Conservation (phyloP, 2,888 invertebrate genomes). For the Agrotis puta region DNA sequence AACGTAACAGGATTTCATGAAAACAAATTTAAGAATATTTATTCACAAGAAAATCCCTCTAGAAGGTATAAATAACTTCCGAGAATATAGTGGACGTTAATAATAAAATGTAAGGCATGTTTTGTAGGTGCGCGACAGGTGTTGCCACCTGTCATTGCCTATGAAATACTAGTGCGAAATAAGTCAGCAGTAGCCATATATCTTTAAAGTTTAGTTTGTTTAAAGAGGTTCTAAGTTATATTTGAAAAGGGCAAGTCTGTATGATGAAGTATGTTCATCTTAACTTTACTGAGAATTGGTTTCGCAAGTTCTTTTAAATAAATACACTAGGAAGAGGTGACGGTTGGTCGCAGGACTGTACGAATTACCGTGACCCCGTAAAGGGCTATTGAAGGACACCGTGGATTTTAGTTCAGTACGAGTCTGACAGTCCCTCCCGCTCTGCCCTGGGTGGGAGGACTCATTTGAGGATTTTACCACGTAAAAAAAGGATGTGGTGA, state of each 20-base stretch:
- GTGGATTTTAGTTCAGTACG: too few species aligned
- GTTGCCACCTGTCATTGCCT: conserved; percentile 38
- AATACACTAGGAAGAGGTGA: background rate
- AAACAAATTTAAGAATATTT: too few species aligned
- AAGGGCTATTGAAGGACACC: too few species aligned
- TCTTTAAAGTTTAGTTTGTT: conserved; percentile 19
- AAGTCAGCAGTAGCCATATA: conserved; percentile 3
- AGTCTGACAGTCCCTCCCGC: too few species aligned
- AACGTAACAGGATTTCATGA: too few species aligned
- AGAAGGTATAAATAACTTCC: conserved; percentile 10
- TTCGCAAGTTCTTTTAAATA: background rate
- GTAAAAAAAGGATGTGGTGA: too few species aligned
- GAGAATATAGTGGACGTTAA: conserved; percentile 12
- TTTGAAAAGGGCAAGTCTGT: conserved; percentile 3
- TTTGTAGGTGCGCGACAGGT: conserved; percentile 32
- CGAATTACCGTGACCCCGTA: too few species aligned
- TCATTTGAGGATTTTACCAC: too few species aligned
- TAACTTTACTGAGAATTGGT: background rate
- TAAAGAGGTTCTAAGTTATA: conserved; percentile 2
- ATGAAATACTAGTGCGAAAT: conserved; percentile 47
- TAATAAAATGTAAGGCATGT: conserved; percentile 42
- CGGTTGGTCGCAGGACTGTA: too few species aligned
- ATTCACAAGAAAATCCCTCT: background rate
- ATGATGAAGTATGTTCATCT: background rate
- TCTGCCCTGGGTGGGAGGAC: too few species aligned